Evolutionary conservation across 2,888 invertebrate genomes (phyloP), one percentile per base, ranked within the genome.

Genomic region (Altica lythri): DNA sequence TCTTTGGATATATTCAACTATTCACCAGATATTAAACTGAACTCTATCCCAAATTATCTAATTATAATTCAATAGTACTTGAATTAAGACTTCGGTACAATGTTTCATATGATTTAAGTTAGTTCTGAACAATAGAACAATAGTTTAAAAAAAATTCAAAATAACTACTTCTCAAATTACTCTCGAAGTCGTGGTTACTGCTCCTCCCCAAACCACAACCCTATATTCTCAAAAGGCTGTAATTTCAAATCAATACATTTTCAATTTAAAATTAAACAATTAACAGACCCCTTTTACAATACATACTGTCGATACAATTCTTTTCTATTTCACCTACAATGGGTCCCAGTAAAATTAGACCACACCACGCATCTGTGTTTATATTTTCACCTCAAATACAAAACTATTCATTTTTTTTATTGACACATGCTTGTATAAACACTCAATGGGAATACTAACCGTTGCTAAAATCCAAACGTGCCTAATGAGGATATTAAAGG

Each of bases 231-330:
- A 42, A 42, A 42, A 42, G 13, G 14, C 27, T 27, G 27, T 42
- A 25, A 25, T 27, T 42, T 42, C 42, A 42, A 42, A 42, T 42
- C 42, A 27, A 42, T 42, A 42, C 5, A 8, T 27, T 25, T 27
- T 42, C 29, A 14, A 25, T 13, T 9, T 27, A 29, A 42, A 27
- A 27, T 42, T 27, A 42, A 42, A 42, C 27, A 42, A 42, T 42
- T 42, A 34, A n/a, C 14, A 14, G 6, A 42, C 42, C 27, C 42
- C 27, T 42, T 42, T 9, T 13, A 19, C 4, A 29, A 27, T 16
- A 42, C 12, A n/a, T n/a, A 14, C 5, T 42, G 10, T 13, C 8
- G 13, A 14, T 27, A 19, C 27, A 29, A 10, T 29, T 17, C 38
- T 19, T 42, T 27, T 13, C 14, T 42, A 10, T 27, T 42, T 42